Evolutionary conservation across 2,113 vertebrate species (phyloP).

Genomic region (Orientallactaga bullata): DNA sequence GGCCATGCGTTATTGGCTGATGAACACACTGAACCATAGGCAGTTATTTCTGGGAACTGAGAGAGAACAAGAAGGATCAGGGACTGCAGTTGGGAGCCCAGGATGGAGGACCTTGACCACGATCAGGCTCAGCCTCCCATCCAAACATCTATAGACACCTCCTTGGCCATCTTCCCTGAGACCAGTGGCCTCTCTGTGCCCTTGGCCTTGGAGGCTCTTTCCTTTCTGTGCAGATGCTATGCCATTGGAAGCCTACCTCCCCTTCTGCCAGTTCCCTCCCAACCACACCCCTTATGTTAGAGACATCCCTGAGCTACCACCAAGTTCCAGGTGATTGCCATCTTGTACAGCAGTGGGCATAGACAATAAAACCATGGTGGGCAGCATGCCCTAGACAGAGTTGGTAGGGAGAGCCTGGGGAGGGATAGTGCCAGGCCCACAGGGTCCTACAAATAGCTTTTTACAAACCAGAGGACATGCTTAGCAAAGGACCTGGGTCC

Average conservation of each 20-base stretch:
- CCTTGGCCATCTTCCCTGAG: neutral
- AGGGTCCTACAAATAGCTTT: neutral
- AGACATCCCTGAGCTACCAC: neutral
- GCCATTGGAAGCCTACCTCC: neutral
- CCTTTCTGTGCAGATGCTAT: neutral
- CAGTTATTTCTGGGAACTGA: conserved; percentile 12
- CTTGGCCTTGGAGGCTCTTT: neutral
- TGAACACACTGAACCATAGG: neutral
- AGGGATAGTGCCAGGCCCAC: neutral
- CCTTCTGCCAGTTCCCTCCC: neutral
- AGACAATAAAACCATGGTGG: rapidly evolving
- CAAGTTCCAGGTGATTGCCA: neutral
- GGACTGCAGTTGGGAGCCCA: neutral
- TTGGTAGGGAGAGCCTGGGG: neutral
- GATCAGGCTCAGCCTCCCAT: neutral
- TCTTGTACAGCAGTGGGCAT: neutral
- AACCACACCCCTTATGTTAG: rapidly evolving
- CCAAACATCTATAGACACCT: neutral
- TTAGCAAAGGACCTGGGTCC: neutral
- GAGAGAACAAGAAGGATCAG: neutral
- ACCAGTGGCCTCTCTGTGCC: neutral
- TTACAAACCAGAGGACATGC: neutral
- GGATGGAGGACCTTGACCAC: neutral
- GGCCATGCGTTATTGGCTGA: rapidly evolving
- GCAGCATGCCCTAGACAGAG: neutral